Percentiles rank a stretch among this genome's conserved stretches.
Conservation (phyloP, 1,140 invertebrate species). For the Homalodisca vitripennis region DNA sequence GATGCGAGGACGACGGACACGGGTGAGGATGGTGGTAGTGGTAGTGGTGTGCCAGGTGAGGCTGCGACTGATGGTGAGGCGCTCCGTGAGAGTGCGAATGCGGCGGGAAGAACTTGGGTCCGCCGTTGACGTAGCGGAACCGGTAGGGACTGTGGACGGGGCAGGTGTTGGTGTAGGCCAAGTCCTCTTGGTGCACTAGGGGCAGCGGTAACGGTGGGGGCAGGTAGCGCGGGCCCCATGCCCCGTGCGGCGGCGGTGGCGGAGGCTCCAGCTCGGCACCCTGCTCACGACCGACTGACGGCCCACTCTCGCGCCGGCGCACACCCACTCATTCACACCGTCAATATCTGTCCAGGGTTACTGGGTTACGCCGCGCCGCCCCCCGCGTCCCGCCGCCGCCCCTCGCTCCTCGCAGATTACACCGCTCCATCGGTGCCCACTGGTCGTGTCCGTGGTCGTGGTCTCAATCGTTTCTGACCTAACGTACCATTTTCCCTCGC, state of each 20-base stretch:
- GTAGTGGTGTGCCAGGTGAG: slow-evolving; percentile 36
- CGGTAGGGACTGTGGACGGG: slow-evolving; percentile 64
- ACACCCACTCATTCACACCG: slow-evolving; percentile 24
- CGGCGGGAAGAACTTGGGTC: slow-evolving; percentile 53
- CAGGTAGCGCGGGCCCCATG: slow-evolving; percentile 37
- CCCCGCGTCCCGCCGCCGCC: not conserved
- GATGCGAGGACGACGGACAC: slow-evolving; percentile 28
- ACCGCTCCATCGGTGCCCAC: no score
- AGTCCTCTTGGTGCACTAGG: slow-evolving; percentile 25
- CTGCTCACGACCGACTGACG: not conserved
- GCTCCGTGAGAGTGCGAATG: slow-evolving; percentile 40
- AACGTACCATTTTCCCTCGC: no score
- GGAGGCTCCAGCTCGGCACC: slow-evolving; percentile 29
- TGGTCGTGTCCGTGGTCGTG: no score
- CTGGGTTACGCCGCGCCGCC: not conserved
- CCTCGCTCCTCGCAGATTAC: not conserved
- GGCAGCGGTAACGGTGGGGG: slow-evolving; percentile 31
- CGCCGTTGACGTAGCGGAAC: slow-evolving; percentile 58
- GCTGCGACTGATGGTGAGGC: slow-evolving; percentile 37
- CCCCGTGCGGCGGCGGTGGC: slow-evolving; percentile 31
- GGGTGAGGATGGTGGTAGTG: slow-evolving; percentile 34
- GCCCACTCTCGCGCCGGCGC: slow-evolving; percentile 16
- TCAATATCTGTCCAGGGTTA: slow-evolving; percentile 25
- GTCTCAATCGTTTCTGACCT: no score
- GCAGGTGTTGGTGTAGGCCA: slow-evolving; percentile 46